Base-by-base conservation (phyloP, 2,113 vertebrate genomes). In the Eupsittula cactorum region DNA sequence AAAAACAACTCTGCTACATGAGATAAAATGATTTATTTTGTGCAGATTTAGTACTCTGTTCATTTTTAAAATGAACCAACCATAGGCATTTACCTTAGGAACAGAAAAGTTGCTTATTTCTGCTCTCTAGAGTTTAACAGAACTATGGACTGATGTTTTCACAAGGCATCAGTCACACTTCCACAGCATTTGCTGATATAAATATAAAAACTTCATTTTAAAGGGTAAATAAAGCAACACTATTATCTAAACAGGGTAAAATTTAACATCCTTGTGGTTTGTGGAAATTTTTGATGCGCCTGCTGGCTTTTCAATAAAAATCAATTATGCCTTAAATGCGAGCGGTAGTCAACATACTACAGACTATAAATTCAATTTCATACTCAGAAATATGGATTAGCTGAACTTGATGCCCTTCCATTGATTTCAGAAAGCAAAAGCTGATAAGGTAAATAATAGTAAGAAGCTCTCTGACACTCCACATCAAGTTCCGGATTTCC, bases 301-400 rank as follows among this genome's bases (percentile, higher is more conserved):
- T 99, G 98, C 98, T 98, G 98, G 98, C 98, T 98, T 98, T 98
- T 98, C 98, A 99, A 99, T 99, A 98, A 98, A 98, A 99, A 99
- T 99, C 99, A 99, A 99, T 99, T 99, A 99, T 98, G 98, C 98
- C 98, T 98, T 99, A 98, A 98, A 98, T 98, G 98, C 79, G 67
- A 98, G 97, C 94, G 71, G 98, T 98, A 98, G 98, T 98, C 98
- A 98, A 98, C 98, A 98, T 98, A 98, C 97, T 98, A 98, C 98
- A 98, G 98, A 98, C 98, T 98, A 98, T 98, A 98, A 98, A 98
- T 98, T 98, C 98, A 98, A 98, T 98, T 98, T 98, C 98, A 98
- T 98, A 98, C 98, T 98, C 98, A 98, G 98, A 98, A 98, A 98
- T 98, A 98, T 98, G 98, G 98, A 98, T 98, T 98, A 98, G 98